Percentiles rank a stretch among this genome's conserved stretches.
Evolutionary conservation across 1,140 invertebrate genomes (phyloP).

Genomic region (Drosophila leontia): DNA sequence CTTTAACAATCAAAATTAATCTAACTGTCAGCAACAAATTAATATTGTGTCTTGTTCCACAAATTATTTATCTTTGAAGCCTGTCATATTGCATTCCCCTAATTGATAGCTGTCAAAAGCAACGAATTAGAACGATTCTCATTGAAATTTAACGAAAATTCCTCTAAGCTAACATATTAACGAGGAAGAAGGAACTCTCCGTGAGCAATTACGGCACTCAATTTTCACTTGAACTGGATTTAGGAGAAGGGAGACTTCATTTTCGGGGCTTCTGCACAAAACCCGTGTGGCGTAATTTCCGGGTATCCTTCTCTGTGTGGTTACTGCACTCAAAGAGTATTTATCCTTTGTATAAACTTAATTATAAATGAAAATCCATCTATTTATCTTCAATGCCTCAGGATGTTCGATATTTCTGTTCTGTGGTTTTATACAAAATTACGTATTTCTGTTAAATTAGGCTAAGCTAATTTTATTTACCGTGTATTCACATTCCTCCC

Average conservation of each 20-base stretch:
- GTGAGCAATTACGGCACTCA: conserved; percentile 29
- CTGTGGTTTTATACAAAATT: background rate
- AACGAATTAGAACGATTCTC: conserved; percentile 1
- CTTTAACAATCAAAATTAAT: background rate
- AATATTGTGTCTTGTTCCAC: background rate
- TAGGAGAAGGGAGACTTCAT: background rate
- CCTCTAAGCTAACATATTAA: conserved; percentile 18
- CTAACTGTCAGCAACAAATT: background rate
- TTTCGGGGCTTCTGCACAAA: background rate
- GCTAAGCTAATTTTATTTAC: background rate
- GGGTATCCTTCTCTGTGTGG: background rate
- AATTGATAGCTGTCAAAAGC: conserved; percentile 10
- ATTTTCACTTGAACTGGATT: conserved; percentile 23
- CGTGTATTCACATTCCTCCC: background rate
- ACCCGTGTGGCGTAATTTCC: conserved; percentile 13
- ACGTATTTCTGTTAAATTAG: background rate
- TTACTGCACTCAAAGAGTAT: background rate
- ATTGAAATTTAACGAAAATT: conserved; percentile 6
- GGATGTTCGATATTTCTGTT: background rate
- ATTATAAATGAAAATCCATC: background rate
- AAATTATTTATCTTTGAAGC: background rate
- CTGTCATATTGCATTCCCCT: conserved; percentile 1
- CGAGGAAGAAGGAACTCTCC: background rate
- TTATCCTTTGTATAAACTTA: background rate
- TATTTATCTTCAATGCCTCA: background rate